Conservation (phyloP, 2,113 vertebrate genomes). For the Tenrec ecaudatus region DNA sequence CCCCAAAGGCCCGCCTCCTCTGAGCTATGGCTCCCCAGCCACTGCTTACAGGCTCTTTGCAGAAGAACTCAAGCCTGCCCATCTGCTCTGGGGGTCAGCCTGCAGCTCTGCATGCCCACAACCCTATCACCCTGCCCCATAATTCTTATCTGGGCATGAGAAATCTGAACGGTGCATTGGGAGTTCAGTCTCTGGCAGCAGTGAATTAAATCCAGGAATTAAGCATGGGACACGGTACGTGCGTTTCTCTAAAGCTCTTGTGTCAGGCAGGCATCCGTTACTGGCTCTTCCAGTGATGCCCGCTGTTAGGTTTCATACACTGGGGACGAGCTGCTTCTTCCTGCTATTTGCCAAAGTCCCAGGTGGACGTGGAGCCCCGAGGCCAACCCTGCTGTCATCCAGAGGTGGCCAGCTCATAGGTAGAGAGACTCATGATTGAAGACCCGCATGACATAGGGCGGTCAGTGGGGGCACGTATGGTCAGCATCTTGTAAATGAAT, state of each 20-base stretch:
- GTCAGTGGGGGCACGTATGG: no score
- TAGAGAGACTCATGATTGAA: no score
- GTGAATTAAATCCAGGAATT: conserved; percentile 70
- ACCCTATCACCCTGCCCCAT: conserved; percentile 44
- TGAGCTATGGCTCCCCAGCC: conserved; percentile 57
- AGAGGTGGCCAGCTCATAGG: no score
- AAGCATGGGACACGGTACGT: conserved; percentile 9
- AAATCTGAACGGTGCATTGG: conserved; percentile 46
- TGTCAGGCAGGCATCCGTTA: no score
- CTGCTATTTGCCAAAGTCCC: no score
- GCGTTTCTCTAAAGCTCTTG: not conserved
- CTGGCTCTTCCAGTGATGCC: no score
- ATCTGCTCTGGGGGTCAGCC: conserved; percentile 4
- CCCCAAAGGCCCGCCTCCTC: not conserved
- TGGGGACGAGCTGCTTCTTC: no score
- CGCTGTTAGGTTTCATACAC: no score
- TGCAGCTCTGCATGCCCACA: not conserved
- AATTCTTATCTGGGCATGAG: conserved; percentile 61
- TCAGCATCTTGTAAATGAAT: no score
- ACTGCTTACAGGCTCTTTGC: not conserved
- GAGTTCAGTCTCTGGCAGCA: conserved; percentile 6
- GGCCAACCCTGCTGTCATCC: no score
- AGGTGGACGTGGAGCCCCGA: no score
- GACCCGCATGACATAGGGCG: no score
- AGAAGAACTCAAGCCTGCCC: not conserved